A percentile compares a stretch with the other conserved stretches of the same genome.
These are phyloP conservation scores for Prinia subflava DNA, from an alignment of 2,113 vertebrate species.

Conservation along the genomic window DNA sequence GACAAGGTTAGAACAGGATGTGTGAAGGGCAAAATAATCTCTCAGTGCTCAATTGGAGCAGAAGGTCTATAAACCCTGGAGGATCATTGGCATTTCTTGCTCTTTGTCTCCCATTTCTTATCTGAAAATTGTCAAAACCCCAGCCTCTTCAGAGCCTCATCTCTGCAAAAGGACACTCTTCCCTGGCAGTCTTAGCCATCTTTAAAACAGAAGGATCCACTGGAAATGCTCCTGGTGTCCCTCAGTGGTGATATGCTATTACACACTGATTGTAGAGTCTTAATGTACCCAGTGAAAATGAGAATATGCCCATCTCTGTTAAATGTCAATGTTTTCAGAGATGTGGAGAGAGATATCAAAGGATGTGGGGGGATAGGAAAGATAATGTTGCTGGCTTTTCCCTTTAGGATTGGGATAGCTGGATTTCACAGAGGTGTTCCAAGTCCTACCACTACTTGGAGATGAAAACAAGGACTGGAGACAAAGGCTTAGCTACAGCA, in stretches of 20 bases:
- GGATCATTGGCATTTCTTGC: background rate
- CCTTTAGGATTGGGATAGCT: background rate
- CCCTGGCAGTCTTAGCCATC: background rate
- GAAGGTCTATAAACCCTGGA: background rate
- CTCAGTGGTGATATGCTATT: background rate
- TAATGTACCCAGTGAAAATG: background rate
- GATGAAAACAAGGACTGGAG: background rate
- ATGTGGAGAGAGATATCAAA: background rate
- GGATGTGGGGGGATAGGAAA: background rate
- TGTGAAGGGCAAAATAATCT: background rate
- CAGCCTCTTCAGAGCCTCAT: background rate
- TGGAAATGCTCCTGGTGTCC: background rate
- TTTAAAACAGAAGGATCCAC: background rate
- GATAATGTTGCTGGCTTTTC: background rate
- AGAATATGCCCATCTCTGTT: background rate
- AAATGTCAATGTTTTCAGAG: background rate
- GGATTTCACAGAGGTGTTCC: background rate
- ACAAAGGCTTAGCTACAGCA: background rate
- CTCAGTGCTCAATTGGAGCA: background rate
- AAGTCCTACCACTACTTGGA: background rate
- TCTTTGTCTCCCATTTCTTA: background rate
- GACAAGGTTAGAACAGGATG: background rate
- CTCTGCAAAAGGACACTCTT: background rate
- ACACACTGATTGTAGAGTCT: background rate
- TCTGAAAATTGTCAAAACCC: background rate